A percentile compares a stretch with the other conserved stretches of the same genome.
These are phyloP conservation scores for Molanna angustata DNA, from an alignment of 2,888 invertebrate species.

Conservation along the genomic window DNA sequence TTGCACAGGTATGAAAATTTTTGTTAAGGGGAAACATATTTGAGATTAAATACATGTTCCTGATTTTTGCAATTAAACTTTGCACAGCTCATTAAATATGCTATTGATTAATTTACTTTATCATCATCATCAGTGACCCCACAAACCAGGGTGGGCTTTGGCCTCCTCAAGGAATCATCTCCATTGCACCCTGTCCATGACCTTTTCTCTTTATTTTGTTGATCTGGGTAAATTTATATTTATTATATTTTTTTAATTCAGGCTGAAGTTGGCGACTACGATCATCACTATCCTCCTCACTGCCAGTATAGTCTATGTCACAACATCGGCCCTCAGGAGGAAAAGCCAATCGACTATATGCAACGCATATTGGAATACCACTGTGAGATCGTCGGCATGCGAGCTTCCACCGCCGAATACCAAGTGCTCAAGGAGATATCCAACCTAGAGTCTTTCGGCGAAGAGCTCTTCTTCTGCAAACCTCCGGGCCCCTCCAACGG, in stretches of 20 bases:
- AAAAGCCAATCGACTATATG: constrained; percentile 61
- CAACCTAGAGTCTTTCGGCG: constrained; percentile 76
- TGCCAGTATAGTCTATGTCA: constrained; percentile 63
- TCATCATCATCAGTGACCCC: not conserved
- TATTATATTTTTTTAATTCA: constrained; percentile 35
- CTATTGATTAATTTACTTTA: not conserved
- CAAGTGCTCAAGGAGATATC: constrained; percentile 79
- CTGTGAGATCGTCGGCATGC: constrained; percentile 62
- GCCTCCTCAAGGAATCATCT: not conserved
- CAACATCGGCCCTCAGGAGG: constrained; percentile 59
- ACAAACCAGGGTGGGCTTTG: not conserved
- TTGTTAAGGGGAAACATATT: too few relatives aligned
- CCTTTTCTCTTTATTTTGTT: too few relatives aligned
- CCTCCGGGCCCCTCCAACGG: constrained; percentile 57
- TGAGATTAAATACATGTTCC: too few relatives aligned
- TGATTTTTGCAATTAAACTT: too few relatives aligned
- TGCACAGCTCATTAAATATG: not conserved
- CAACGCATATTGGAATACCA: constrained; percentile 64
- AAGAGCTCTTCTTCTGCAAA: constrained; percentile 78
- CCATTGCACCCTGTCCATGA: not conserved
- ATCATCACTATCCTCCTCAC: constrained; percentile 57
- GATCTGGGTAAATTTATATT: not conserved
- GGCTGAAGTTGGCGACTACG: constrained; percentile 70
- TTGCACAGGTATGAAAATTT: constrained; percentile 61
- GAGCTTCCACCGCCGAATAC: constrained; percentile 77